Evolutionary conservation across 2,113 vertebrate species (phyloP), one percentile per base, ranked within the genome.

Genomic region (rabbit (Oryctolagus cuniculus)): DNA sequence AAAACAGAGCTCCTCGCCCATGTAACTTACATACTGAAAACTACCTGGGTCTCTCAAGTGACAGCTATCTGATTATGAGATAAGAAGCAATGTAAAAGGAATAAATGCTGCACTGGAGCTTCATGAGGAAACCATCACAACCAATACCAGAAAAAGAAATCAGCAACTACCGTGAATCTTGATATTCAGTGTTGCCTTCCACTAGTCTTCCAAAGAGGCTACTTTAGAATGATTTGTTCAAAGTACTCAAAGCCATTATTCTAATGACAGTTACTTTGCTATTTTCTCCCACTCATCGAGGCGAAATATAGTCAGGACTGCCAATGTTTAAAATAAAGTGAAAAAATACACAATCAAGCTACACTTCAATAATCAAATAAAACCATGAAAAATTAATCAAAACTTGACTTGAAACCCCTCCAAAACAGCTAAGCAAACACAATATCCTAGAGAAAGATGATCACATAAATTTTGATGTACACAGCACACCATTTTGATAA

Each of bases 381-480:
- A 93, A 13, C 44, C 78, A 80, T 89, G 49, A 91, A 98, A 97
- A 95, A 98, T 96, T 96, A 79, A 97, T 96, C 55, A 95, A 96
- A 93, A 95, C 91, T 96, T 97, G 91, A 89, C 84, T 97, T 85
- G 61, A 93, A 97, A 92, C 85, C 90, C 91, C 89, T 94, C 69
- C 74, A 97, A 91, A 89, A 83, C 63, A 80, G 70, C 89, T 95
- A 84, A 87, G 95, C 74, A 94, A 96, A 95, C 21, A 69, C 25
- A 78, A 24, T 38, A 88, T 27, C 27, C 44, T 67, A 61, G 67
- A 97, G 93, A 97, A 64, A 95, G 95, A 95, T 95, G 92, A 92
- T 69, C 87, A 31, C 77, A 17, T 78, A 93, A 74, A 94, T 92
- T 97, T 7, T 96, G 95, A 95, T 0, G 6, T 66, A 92, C 64